Evolutionary conservation across 2,888 invertebrate species (phyloP).

Genomic region (Leptura quadrifasciata): DNA sequence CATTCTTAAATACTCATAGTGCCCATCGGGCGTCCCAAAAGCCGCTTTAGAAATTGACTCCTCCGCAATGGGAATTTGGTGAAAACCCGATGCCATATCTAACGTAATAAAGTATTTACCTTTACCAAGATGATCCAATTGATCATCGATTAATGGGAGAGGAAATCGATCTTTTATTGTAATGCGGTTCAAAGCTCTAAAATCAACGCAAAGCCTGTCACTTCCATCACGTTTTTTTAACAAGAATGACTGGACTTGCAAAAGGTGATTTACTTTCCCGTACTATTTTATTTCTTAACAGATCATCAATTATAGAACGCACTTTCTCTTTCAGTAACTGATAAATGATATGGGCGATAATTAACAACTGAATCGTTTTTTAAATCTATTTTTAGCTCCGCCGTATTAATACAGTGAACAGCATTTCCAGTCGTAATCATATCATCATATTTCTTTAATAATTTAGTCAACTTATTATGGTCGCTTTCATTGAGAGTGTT

Average conservation of each 20-base stretch:
- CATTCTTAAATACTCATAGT: background rate
- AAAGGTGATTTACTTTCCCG: background rate
- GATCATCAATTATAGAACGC: background rate
- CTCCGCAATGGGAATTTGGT: background rate
- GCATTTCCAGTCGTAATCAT: too few relatives aligned
- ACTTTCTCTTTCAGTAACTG: background rate
- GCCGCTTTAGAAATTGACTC: background rate
- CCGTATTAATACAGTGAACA: too few relatives aligned
- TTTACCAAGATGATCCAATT: too few relatives aligned
- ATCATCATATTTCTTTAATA: too few relatives aligned
- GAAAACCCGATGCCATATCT: too few relatives aligned
- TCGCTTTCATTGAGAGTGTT: too few relatives aligned
- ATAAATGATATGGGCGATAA: background rate
- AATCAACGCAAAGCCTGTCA: background rate
- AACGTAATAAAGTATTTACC: too few relatives aligned
- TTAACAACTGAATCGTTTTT: too few relatives aligned
- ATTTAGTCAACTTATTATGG: too few relatives aligned
- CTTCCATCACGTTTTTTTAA: background rate
- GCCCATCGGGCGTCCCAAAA: background rate
- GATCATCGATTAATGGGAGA: too few relatives aligned
- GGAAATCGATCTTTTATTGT: conserved; percentile 13
- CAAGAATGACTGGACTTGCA: conserved; percentile 2
- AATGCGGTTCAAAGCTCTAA: background rate
- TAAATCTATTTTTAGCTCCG: too few relatives aligned
- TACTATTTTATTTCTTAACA: background rate